A percentile compares a stretch with the other conserved stretches of the same genome.
Conservation (phyloP, 1,140 invertebrate species). For the Pogonomyrmex barbatus region DNA sequence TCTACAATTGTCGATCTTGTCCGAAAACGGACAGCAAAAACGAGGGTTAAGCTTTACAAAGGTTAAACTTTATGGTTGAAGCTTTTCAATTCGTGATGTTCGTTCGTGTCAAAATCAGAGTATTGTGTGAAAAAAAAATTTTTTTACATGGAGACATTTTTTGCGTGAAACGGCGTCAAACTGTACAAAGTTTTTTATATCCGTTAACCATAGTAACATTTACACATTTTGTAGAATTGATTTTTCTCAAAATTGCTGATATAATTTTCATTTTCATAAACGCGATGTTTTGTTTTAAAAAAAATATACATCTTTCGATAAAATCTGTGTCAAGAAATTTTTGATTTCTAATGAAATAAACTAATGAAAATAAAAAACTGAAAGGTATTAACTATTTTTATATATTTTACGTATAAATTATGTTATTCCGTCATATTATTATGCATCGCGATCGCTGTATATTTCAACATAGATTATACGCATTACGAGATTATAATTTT, state of each 20-base stretch:
- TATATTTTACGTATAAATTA: background rate
- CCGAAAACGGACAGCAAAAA: background rate
- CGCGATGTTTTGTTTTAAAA: background rate
- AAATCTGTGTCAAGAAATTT: background rate
- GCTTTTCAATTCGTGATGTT: conserved; percentile 24
- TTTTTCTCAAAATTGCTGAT: conserved; percentile 2
- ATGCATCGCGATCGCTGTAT: background rate
- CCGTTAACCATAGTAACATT: background rate
- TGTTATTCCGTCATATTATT: background rate
- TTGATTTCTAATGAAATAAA: background rate
- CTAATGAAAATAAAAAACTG: background rate
- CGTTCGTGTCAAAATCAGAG: conserved; percentile 1
- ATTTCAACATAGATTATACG: background rate
- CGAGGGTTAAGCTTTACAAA: conserved; percentile 1
- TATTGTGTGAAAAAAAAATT: conserved; percentile 20
- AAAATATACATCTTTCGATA: background rate
- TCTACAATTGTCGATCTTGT: background rate
- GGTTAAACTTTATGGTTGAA: background rate
- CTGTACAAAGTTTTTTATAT: background rate
- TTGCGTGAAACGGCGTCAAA: background rate
- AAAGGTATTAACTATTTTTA: background rate
- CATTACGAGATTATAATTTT: conserved; percentile 43
- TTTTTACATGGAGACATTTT: background rate
- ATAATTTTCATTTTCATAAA: background rate
- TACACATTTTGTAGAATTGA: background rate